Base-by-base conservation (phyloP, 2,888 invertebrate species). In the Polydrusus tereticollis region DNA sequence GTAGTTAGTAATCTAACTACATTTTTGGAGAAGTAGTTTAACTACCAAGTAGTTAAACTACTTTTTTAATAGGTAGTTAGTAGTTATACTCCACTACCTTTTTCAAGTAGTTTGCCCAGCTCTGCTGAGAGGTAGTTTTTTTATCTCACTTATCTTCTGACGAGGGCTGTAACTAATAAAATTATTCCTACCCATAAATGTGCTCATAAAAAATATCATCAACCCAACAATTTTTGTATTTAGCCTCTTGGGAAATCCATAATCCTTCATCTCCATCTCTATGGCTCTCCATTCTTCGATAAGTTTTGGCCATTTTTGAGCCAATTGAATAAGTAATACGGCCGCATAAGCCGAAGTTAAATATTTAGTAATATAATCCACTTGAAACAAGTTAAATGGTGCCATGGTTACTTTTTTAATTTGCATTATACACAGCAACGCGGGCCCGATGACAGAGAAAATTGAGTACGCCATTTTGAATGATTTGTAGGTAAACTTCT, bases 261-360 rank as follows among this genome's bases (percentile, higher is more conserved):
- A 76, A 8, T 14, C 26, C 12, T 18, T 55, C 75, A 80, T 75
- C 6, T 69, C 59, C 16, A 43, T 52, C n/a, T 80, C 78, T 7
- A 79, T 69, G 7, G 18, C 7, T 36, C 45, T 62, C 78, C 80
- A 80, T 16, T 62, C 66, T 20, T 67, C 55, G 63, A 78, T 68
- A 18, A 77, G 38, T 43, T 67, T 38, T 5, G 66, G 70, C 79
- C 79, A 79, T 3, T 74, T 59, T 55, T 43, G 77, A 1, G 79
- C 77, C 47, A 76, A 36, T 8, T 38, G 36, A 8, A 77, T 50
- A 18, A 78, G 76, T 14, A 74, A 73, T 14, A 76, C 41, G 21
- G 66, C 65, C 1, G 67, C 60, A 18, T 72, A 70, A 12, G 69
- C 58, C 1, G 75, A 55, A 12, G 66, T 50, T 20, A 60, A 1